Percentiles rank a stretch among this genome's conserved stretches.
Evolutionary conservation across 2,797 vertebrate genomes (phyloP).

Genomic region (Taenioides sp.): DNA sequence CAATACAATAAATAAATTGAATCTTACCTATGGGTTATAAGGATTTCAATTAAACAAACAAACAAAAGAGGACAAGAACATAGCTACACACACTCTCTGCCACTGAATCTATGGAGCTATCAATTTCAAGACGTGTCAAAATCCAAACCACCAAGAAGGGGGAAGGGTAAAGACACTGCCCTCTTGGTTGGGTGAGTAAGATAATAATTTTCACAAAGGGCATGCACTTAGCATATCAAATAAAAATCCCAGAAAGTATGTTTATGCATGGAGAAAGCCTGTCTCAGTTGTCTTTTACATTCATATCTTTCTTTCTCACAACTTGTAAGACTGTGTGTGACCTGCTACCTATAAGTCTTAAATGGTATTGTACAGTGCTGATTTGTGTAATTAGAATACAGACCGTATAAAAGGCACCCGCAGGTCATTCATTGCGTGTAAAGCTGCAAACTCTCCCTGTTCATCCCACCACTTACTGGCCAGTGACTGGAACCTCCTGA

Average conservation of each 20-base stretch:
- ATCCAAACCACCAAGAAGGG: conserved; percentile 31
- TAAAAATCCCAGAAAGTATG: conserved; percentile 40
- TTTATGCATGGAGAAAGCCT: too few relatives aligned
- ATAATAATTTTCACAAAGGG: conserved; percentile 28
- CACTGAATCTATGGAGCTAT: conserved; percentile 57
- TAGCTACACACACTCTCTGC: conserved; percentile 36
- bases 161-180: conserved; percentile 20
- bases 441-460: conserved; percentile 84
- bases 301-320: too few relatives aligned
- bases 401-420: conserved; percentile 96
- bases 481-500: conserved; percentile 86
- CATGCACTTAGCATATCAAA: conserved; percentile 44
- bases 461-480: conserved; percentile 95
- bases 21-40: too few relatives aligned
- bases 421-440: conserved; percentile 95
- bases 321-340: too few relatives aligned
- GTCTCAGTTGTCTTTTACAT: too few relatives aligned
- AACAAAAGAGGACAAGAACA: conserved; percentile 3
- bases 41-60: too few relatives aligned
- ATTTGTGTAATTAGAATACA: conserved; percentile 11
- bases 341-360: too few relatives aligned
- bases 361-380: conserved; percentile 2
- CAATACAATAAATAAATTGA: too few relatives aligned
- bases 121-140: conserved; percentile 51
- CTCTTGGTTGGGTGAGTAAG: conserved; percentile 39